Conservation (phyloP, 1,140 invertebrate species). For the Penaeus japonicus region DNA sequence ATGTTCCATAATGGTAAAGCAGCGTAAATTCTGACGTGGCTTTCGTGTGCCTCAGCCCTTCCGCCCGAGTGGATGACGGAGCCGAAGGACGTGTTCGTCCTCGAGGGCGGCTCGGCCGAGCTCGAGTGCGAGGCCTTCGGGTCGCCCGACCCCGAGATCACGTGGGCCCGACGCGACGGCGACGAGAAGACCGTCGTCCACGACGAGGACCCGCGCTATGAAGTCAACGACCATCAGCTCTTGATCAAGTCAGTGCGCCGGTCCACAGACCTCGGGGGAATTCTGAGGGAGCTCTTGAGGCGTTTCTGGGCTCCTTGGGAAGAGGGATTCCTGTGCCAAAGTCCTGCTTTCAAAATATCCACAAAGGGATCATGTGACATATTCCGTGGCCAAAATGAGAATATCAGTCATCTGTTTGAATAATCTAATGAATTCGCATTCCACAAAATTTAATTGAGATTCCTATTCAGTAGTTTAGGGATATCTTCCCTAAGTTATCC, state of each 20-base stretch:
- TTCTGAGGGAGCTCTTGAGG: too few relatives aligned
- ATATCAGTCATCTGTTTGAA: too few relatives aligned
- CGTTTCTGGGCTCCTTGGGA: too few relatives aligned
- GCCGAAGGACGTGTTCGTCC: slow-evolving; percentile 29
- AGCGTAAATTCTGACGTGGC: not conserved
- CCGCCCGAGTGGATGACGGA: slow-evolving; percentile 54
- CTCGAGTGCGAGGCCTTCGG: slow-evolving; percentile 53
- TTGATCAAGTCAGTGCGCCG: slow-evolving; percentile 50
- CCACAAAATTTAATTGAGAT: too few relatives aligned
- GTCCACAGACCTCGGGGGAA: too few relatives aligned
- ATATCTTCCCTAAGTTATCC: not conserved
- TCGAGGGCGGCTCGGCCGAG: slow-evolving; percentile 33
- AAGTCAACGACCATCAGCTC: slow-evolving; percentile 34
- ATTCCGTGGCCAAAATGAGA: too few relatives aligned
- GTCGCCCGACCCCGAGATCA: slow-evolving; percentile 53
- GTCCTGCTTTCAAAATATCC: too few relatives aligned
- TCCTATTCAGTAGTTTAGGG: not conserved
- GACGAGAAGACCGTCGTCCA: slow-evolving; percentile 34
- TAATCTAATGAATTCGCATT: too few relatives aligned
- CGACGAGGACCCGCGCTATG: slow-evolving; percentile 45
- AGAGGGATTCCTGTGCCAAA: too few relatives aligned
- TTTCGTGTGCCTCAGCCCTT: slow-evolving; percentile 23
- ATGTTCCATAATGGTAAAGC: not conserved
- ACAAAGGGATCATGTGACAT: too few relatives aligned
- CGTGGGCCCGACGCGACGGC: slow-evolving; percentile 39